phyloP scores from a whole-genome alignment of 2,113 vertebrate species.

The Notothenia coriiceps region DNA sequence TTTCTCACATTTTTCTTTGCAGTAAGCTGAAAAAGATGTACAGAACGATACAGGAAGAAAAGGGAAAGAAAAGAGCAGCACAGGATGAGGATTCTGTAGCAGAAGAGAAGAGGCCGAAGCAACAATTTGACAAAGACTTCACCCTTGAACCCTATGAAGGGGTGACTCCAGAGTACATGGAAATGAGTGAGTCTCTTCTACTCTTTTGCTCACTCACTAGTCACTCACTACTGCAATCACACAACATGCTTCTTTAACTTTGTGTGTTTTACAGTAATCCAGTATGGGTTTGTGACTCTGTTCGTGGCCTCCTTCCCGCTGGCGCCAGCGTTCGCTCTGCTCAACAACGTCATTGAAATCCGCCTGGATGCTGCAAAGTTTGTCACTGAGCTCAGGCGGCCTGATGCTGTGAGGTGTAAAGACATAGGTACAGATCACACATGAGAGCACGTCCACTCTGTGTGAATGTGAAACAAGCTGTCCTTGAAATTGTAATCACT shows the following conservation, averaged over 20 bases:
- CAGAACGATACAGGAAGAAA: constrained; percentile 91
- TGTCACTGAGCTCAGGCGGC: constrained; percentile 91
- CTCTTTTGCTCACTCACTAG: neutral
- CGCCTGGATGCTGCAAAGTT: constrained; percentile 97
- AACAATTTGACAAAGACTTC: constrained; percentile 93
- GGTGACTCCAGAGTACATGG: constrained; percentile 97
- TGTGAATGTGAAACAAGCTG: constrained; percentile 22
- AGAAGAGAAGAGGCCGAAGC: constrained; percentile 83
- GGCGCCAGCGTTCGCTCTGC: constrained; percentile 94
- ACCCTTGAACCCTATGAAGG: constrained; percentile 93
- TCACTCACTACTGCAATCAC: neutral
- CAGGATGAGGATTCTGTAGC: constrained; percentile 76
- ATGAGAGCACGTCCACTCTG: neutral
- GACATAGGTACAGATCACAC: constrained; percentile 90
- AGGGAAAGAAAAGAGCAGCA: constrained; percentile 67
- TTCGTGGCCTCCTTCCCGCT: constrained; percentile 98
- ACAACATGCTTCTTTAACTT: neutral
- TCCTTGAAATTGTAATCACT: constrained; percentile 44
- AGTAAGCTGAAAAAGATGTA: constrained; percentile 97
- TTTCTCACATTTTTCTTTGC: constrained; percentile 20
- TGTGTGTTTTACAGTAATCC: constrained; percentile 87
- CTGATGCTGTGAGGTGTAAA: constrained; percentile 93
- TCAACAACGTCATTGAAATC: constrained; percentile 98
- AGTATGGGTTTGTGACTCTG: constrained; percentile 97
- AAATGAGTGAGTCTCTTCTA: constrained; percentile 91